Conservation (phyloP, 2,888 invertebrate genomes). For the Anarsia innoxiella region DNA sequence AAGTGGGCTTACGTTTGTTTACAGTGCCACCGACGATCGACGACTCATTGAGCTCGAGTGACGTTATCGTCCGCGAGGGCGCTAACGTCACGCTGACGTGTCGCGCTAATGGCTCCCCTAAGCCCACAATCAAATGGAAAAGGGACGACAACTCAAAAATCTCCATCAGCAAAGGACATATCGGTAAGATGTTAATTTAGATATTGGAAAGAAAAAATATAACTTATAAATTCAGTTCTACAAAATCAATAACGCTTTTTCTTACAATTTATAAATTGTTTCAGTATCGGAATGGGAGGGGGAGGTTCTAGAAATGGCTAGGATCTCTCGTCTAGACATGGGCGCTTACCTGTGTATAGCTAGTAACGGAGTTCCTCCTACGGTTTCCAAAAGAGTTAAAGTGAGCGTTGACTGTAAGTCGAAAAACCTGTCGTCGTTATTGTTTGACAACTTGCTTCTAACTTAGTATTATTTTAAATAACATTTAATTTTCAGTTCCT, state of each 20-base stretch:
- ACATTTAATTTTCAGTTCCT: slow-evolving; percentile 82
- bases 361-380: slow-evolving; percentile 91
- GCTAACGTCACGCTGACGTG: slow-evolving; percentile 92
- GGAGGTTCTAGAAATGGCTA: slow-evolving; percentile 86
- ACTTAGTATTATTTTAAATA: too few species aligned
- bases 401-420: slow-evolving; percentile 96
- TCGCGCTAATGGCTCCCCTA: slow-evolving; percentile 91
- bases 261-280: too few species aligned
- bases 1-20: slow-evolving; percentile 33
- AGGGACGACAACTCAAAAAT: slow-evolving; percentile 92
- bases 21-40: slow-evolving; percentile 94
- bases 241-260: too few species aligned
- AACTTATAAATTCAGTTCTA: too few species aligned
- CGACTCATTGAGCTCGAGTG: slow-evolving; percentile 92
- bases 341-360: slow-evolving; percentile 95
- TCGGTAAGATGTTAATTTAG: slow-evolving; percentile 72
- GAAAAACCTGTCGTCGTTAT: too few species aligned
- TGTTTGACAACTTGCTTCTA: too few species aligned
- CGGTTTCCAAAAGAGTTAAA: slow-evolving; percentile 93
- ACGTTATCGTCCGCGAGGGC: slow-evolving; percentile 92
- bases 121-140: slow-evolving; percentile 93
- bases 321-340: slow-evolving; percentile 92
- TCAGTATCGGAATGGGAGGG: slow-evolving; percentile 90
- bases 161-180: slow-evolving; percentile 87
- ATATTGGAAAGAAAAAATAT: too few species aligned